Evolutionary conservation across 2,888 invertebrate genomes (phyloP).

Genomic region (Nomada fucata): DNA sequence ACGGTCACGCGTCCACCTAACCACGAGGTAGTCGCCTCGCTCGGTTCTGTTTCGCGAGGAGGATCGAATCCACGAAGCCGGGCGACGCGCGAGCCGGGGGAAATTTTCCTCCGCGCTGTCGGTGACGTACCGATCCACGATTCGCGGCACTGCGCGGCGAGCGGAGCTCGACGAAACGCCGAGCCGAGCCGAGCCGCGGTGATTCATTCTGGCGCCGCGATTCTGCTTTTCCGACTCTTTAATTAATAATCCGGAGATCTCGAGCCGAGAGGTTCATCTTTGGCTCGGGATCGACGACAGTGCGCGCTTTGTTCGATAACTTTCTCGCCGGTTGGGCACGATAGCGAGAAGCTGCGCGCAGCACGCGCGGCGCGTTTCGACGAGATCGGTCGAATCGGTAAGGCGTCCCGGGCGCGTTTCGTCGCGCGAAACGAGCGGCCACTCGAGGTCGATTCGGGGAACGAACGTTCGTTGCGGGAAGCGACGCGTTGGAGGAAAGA

Average conservation of each 20-base stretch:
- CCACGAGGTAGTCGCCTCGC: neutral
- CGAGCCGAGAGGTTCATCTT: slow-evolving; percentile 48
- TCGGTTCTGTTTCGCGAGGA: neutral
- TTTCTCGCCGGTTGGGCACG: slow-evolving; percentile 20
- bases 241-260: slow-evolving; percentile 62
- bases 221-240: slow-evolving; percentile 70
- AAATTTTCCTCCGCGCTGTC: neutral
- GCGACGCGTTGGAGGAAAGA: slow-evolving; percentile 64
- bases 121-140: slow-evolving; percentile 18
- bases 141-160: slow-evolving; percentile 21
- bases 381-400: neutral
- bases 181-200: slow-evolving; percentile 20
- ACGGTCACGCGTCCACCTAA: slow-evolving; percentile 22
- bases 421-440: slow-evolving; percentile 16
- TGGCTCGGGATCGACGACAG: slow-evolving; percentile 56
- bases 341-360: neutral
- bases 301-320: slow-evolving; percentile 62
- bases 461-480: slow-evolving; percentile 62
- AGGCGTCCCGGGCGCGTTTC: neutral
- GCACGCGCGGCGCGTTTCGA: too few relatives aligned
- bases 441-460: slow-evolving; percentile 65
- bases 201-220: slow-evolving; percentile 71
- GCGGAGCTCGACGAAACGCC: neutral
- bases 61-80: slow-evolving; percentile 2
- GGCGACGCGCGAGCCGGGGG: neutral